These are phyloP conservation scores for Neomonachus schauinslandi DNA, from an alignment of 2,113 vertebrate species.

Conservation along the genomic window DNA sequence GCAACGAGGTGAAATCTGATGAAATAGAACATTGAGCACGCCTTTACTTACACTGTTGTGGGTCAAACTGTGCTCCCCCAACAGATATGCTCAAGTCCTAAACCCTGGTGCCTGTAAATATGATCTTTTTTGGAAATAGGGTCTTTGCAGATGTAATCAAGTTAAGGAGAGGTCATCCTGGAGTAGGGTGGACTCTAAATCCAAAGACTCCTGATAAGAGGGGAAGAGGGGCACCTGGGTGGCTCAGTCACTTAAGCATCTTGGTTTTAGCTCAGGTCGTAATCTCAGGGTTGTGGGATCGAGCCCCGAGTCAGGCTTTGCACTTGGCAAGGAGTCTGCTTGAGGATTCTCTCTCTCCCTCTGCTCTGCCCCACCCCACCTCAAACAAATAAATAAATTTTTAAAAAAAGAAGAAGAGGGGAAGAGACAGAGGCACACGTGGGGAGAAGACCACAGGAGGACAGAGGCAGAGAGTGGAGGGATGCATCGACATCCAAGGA, in stretches of 20 bases:
- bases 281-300: not conserved
- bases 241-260: not conserved
- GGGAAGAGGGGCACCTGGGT: not conserved
- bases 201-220: not conserved
- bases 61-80: not conserved
- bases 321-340: not conserved
- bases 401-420: not conserved
- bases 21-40: too few species aligned
- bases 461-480: rapidly evolving
- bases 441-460: too few species aligned
- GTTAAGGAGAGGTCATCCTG: not conserved
- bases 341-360: not conserved
- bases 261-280: not conserved
- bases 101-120: not conserved
- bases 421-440: not conserved
- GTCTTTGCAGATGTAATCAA: not conserved
- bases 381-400: not conserved
- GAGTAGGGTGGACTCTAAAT: too few species aligned
- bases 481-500: not conserved
- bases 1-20: not conserved
- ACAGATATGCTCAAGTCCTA: not conserved
- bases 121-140: not conserved
- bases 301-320: not conserved
- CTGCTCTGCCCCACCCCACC: not conserved
- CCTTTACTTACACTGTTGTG: not conserved